Evolutionary conservation across 2,888 invertebrate species (phyloP), one percentile per base, ranked within the genome.

Genomic region (Phrixothrix hirtus): DNA sequence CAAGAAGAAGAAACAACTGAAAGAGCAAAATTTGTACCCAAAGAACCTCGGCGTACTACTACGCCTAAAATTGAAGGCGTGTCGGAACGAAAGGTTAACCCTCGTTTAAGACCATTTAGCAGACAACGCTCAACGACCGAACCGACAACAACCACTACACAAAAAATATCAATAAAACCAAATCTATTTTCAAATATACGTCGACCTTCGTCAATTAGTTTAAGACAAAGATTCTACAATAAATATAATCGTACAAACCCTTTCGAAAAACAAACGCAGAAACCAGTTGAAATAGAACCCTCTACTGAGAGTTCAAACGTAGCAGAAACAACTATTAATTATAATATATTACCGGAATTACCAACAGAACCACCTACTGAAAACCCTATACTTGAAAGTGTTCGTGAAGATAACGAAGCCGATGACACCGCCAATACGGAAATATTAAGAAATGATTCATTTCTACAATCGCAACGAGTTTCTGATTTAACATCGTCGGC

Each of bases 401-500:
- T 17, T 5, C 7, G 10, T n/a, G 10, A 39, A 34, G 51, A 55
- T 21, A 13, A 12, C n/a, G 35, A 39, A 6, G 16, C 36, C 9
- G 36, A 43, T 9, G 44, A 52, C 13, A 57, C 45, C 16, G 61
- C 62, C 1, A 57, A 59, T 14, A 60, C 61, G 11, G 81, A 81
- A 45, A 58, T 63, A 21, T 47, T 67, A 39, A 70, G 68, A 50
- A 65, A 68, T 34, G 79, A 79, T 13, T 74, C 78, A 30, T 78
- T 79, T 36, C 78, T 81, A 53, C 80, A 82, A 62, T 85, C 86
- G 0, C 84, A 86, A 68, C 78, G 86, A 59, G 86, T 88, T 0
- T 87, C 88, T 1, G 87, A 88, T 68, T 73, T 89, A 44, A 88
- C 88, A 2, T 80, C 86, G 45, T 87, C 88, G 0, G 85, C 86